Base-by-base conservation (phyloP, 2,888 invertebrate species). In the Orchesellides sinensis region DNA sequence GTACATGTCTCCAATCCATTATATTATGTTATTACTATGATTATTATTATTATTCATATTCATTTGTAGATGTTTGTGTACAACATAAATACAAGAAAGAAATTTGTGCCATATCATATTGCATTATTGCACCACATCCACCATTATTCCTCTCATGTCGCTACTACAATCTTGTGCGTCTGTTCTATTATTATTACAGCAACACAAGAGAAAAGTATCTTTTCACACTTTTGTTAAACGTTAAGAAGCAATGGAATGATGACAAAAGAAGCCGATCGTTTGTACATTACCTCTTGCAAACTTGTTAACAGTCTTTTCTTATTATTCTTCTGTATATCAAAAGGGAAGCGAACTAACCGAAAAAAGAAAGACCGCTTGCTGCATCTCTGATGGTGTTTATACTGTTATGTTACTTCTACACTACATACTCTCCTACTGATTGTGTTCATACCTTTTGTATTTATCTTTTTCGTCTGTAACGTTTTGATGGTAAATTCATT, bases 161-260 rank as follows among this genome's bases (percentile, higher is more conserved):
- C 40, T n/a, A 14, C 40, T 40, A 40, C 40, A 40, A 10, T 40
- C n/a, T n/a, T 40, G 14, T n/a, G 14, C n/a, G 40, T 40, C 40
- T 10, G 40, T 40, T 40, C 10, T n/a, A 32, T 32, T 40, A 40
- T 40, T 40, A 40, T 40, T 40, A 40, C 40, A 14, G 40, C 4
- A 8, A 10, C n/a, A 40, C n/a, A 40, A 40, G 40, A 40, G 40
- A 68, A 77, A 84, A 77, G 74, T 82, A 86, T 87, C 86, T 86
- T 87, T 87, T 87, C 87, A 87, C 87, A 87, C 87, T 86, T 87
- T 87, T 65, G 21, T 59, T 40, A 8, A 52, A 49, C 82, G 80
- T 72, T 78, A 79, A 70, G 75, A 61, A 54, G 68, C 65, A 47
- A 85, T n/a, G 23, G 54, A 23, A 19, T 49, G 27, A 63, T 35